Conservation (phyloP, 37 sponge, comb jelly and placozoan genomes). For the Ephydatia muelleri region DNA sequence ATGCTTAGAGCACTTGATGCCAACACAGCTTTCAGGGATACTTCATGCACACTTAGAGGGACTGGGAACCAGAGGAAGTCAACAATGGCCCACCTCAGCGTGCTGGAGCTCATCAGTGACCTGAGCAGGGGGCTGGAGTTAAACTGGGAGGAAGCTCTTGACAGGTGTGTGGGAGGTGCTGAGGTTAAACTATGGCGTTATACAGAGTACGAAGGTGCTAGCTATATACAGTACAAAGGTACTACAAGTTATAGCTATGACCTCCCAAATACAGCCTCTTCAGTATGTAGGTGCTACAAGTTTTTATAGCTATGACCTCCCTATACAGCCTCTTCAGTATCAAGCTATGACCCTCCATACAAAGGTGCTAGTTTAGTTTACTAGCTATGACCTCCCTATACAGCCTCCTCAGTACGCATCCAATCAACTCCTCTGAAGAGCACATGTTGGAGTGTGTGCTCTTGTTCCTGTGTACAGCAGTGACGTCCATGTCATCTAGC, state of each 20-base stretch:
- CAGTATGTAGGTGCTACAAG: background rate
- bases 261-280: background rate
- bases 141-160: constrained; percentile 13
- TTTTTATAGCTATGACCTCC: background rate
- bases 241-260: background rate
- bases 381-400: background rate
- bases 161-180: too few relatives aligned
- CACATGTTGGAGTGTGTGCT: background rate
- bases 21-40: background rate
- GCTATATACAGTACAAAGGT: background rate
- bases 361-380: background rate
- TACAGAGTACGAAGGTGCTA: too few relatives aligned
- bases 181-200: too few relatives aligned
- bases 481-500: background rate
- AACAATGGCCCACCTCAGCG: background rate
- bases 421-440: background rate
- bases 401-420: background rate
- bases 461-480: background rate
- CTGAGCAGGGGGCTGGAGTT: background rate
- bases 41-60: background rate
- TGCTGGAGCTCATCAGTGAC: background rate
- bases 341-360: background rate
- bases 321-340: background rate
- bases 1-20: background rate
- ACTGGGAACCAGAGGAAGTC: background rate